Percentiles rank a stretch among this genome's conserved stretches.
Conservation (phyloP, 2,888 invertebrate genomes). For the Chloroclystis v-ata region DNA sequence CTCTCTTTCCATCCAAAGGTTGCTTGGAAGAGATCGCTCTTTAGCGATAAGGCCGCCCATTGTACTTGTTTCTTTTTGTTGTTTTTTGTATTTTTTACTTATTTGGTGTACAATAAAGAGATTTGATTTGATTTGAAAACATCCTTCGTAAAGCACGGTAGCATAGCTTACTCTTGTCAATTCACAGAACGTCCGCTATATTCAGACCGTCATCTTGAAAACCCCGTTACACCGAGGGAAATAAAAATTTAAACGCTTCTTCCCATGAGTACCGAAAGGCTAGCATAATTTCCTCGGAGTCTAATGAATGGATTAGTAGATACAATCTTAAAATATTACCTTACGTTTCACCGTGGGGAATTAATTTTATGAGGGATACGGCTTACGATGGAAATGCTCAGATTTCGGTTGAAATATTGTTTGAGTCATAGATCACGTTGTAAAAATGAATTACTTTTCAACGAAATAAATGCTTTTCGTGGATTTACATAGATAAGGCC, state of each 20-base stretch:
- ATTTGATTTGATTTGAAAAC: too few species aligned
- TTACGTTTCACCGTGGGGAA: constrained; percentile 10
- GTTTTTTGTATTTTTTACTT: too few species aligned
- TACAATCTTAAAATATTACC: constrained; percentile 25
- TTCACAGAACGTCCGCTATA: neutral
- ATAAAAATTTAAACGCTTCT: constrained; percentile 10
- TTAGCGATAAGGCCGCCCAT: too few species aligned
- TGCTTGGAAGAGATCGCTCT: too few species aligned
- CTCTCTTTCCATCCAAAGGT: too few species aligned
- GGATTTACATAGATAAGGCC: too few species aligned
- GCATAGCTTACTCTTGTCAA: too few species aligned
- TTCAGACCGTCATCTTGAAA: neutral
- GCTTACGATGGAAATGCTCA: neutral
- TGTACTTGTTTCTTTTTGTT: too few species aligned
- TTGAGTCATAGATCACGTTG: neutral
- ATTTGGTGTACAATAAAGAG: too few species aligned
- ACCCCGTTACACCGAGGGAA: neutral
- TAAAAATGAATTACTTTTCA: too few species aligned
- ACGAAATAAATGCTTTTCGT: too few species aligned
- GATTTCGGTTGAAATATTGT: neutral
- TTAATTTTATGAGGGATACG: constrained; percentile 18
- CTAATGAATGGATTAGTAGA: constrained; percentile 30
- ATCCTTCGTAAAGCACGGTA: too few species aligned
- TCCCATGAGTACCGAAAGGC: constrained; percentile 24
- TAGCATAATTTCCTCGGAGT: constrained; percentile 26